Conservation (phyloP, 2,888 invertebrate genomes). For the Microchrysa polita region DNA sequence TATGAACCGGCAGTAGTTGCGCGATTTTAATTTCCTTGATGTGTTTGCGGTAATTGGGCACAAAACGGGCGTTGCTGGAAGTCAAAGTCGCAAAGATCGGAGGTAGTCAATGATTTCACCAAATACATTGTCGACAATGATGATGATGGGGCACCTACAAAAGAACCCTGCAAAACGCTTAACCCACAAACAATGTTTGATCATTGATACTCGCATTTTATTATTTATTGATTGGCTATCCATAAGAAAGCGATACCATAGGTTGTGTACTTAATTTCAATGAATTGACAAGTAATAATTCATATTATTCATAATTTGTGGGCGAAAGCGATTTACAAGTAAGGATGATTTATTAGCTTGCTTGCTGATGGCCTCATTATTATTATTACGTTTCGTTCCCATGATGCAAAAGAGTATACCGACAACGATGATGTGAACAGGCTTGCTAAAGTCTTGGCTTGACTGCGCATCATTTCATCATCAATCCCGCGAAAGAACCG, state of each 20-base stretch:
- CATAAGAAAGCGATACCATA: not conserved
- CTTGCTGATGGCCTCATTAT: constrained; percentile 20
- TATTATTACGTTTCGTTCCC: too few species aligned
- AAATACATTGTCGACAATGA: too few species aligned
- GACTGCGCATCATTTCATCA: too few species aligned
- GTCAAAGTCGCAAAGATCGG: too few species aligned
- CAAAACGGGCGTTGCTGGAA: not conserved
- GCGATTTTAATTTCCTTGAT: constrained; percentile 7
- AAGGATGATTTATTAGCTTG: constrained; percentile 8
- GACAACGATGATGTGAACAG: too few species aligned
- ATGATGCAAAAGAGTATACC: too few species aligned
- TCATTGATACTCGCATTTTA: not conserved
- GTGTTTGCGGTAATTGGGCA: not conserved
- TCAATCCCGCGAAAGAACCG: not conserved
- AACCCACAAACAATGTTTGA: not conserved
- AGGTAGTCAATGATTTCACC: too few species aligned
- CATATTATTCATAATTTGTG: constrained; percentile 25
- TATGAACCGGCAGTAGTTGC: not conserved
- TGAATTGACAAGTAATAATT: constrained; percentile 33
- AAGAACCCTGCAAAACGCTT: too few species aligned
- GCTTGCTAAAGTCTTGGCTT: too few species aligned
- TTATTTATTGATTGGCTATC: not conserved
- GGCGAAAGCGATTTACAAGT: constrained; percentile 35
- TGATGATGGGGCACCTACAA: too few species aligned
- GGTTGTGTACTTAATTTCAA: not conserved